phyloP scores from a whole-genome alignment of 2,888 invertebrate genomes.

The Limnephilus lunatus region DNA sequence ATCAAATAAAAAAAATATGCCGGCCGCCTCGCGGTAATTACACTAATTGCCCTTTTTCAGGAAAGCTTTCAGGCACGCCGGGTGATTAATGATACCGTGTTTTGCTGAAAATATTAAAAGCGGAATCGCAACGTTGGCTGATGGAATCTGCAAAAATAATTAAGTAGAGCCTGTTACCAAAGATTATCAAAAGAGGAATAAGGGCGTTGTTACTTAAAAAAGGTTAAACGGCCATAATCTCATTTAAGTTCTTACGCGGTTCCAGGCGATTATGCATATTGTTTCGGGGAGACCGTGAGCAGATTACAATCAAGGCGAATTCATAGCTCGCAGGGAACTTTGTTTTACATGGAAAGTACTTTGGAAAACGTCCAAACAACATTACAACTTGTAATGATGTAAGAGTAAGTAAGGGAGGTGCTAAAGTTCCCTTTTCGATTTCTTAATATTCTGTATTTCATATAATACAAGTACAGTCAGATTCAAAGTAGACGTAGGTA shows the following conservation, averaged over 20 bases:
- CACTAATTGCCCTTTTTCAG: constrained; percentile 65
- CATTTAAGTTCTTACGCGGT: background rate
- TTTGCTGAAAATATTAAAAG: constrained; percentile 62
- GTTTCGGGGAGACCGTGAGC: background rate
- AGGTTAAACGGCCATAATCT: constrained; percentile 13
- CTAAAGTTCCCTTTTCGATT: background rate
- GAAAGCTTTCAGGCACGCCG: constrained; percentile 58
- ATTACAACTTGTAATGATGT: background rate
- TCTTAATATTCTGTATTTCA: background rate
- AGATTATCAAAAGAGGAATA: constrained; percentile 38
- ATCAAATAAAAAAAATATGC: constrained; percentile 48
- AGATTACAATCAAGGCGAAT: background rate
- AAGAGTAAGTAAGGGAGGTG: background rate
- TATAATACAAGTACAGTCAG: too few relatives aligned
- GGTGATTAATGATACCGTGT: constrained; percentile 63
- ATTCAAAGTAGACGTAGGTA: background rate
- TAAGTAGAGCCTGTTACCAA: constrained; percentile 36
- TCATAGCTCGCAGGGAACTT: background rate
- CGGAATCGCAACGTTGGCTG: constrained; percentile 40
- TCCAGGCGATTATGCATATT: background rate
- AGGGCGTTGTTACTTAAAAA: background rate
- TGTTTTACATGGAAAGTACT: background rate
- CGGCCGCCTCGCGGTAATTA: constrained; percentile 59
- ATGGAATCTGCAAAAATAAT: constrained; percentile 49
- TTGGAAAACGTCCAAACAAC: background rate